These are phyloP conservation scores for Tapirus indicus DNA, from an alignment of 2,797 vertebrate genomes.

Conservation along the genomic window DNA sequence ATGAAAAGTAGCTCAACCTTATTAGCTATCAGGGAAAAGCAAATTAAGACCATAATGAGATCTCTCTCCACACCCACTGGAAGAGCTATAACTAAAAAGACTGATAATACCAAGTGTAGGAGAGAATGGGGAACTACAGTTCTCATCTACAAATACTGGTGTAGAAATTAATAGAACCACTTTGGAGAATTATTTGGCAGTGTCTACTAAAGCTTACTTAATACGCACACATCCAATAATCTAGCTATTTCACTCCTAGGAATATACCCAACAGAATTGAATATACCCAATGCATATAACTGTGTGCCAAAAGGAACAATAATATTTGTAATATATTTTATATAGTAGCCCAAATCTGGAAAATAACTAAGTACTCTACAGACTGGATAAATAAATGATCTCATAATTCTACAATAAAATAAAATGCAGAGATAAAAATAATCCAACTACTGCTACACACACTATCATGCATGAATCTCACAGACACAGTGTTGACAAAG, in stretches of 20 bases:
- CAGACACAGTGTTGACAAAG: neutral
- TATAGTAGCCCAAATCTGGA: neutral
- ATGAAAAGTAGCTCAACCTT: neutral
- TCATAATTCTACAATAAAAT: neutral
- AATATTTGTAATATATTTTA: neutral
- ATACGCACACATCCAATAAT: neutral
- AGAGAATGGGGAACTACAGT: neutral
- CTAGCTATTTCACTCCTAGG: neutral
- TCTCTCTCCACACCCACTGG: neutral
- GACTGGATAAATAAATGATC: neutral
- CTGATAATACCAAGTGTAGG: neutral
- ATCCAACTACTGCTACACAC: neutral
- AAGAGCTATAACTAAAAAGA: neutral
- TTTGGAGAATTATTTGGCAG: neutral
- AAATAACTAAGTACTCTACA: neutral
- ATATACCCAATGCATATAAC: neutral
- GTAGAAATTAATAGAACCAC: neutral
- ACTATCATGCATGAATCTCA: neutral
- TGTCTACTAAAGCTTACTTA: neutral
- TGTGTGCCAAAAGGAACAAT: neutral
- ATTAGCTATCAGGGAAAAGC: neutral
- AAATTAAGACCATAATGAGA: neutral
- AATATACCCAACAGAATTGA: neutral
- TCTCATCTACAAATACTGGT: neutral
- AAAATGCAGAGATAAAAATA: neutral